phyloP scores from a whole-genome alignment of 2,888 invertebrate species.

The Trissonchulus sp. region DNA sequence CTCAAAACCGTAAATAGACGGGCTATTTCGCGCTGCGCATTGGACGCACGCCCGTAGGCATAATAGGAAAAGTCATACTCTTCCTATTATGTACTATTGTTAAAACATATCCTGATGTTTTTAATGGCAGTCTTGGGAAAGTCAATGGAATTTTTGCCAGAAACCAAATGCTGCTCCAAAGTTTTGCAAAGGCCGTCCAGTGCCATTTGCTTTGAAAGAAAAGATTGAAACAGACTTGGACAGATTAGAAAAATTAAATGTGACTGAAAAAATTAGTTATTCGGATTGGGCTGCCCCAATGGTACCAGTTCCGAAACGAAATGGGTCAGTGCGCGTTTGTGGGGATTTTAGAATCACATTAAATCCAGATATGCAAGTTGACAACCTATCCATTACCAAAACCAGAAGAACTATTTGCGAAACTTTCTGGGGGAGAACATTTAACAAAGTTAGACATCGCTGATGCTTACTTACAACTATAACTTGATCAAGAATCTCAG shows the following conservation, averaged over 20 bases:
- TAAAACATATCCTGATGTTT: not conserved
- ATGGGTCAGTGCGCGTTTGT: constrained; percentile 45
- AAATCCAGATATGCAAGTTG: constrained; percentile 42
- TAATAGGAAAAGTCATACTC: too few relatives aligned
- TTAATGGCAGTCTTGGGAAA: not conserved
- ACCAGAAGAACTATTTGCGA: constrained; percentile 40
- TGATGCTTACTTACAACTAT: constrained; percentile 50
- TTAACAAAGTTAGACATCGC: constrained; percentile 52
- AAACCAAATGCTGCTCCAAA: not conserved
- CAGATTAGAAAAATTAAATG: not conserved
- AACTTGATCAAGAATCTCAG: constrained; percentile 42
- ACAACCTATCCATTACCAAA: constrained; percentile 42
- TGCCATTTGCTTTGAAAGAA: not conserved
- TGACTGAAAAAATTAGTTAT: not conserved
- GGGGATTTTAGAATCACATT: constrained; percentile 45
- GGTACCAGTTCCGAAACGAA: not conserved
- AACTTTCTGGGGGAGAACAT: constrained; percentile 41
- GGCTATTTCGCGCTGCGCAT: too few relatives aligned
- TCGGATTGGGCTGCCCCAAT: not conserved
- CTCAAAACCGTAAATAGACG: too few relatives aligned
- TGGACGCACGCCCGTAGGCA: too few relatives aligned
- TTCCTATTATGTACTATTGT: too few relatives aligned
- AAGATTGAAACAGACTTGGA: not conserved
- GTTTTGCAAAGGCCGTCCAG: not conserved
- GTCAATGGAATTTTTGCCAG: not conserved